A percentile compares a stretch with the other conserved stretches of the same genome.
Evolutionary conservation across 1,140 invertebrate genomes (phyloP).

Genomic region (Pogonognathellus flavescens): DNA sequence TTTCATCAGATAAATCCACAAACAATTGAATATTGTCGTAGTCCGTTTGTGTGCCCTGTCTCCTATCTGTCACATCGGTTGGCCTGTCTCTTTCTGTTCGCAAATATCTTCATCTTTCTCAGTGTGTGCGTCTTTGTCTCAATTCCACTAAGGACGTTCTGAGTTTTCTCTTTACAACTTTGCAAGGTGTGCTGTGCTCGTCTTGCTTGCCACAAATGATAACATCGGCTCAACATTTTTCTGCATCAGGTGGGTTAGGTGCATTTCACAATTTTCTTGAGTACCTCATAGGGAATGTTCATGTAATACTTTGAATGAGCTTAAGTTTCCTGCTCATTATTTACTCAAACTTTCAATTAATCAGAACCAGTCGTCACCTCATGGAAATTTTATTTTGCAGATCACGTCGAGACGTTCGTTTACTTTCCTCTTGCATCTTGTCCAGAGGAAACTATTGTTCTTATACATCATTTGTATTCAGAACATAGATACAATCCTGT

Average conservation of each 20-base stretch:
- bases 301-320: neutral
- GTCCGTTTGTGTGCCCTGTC: neutral
- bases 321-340: neutral
- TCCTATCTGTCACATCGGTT: neutral
- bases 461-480: constrained; percentile 58
- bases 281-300: neutral
- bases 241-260: constrained; percentile 29
- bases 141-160: neutral
- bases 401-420: constrained; percentile 8
- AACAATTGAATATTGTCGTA: constrained; percentile 5
- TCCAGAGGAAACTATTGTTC: constrained; percentile 52
- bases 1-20: constrained; percentile 8
- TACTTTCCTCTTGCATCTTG: constrained; percentile 6
- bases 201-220: constrained; percentile 35
- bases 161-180: constrained; percentile 15
- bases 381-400: neutral
- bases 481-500: constrained; percentile 60
- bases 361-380: neutral
- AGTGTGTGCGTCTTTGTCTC: neutral
- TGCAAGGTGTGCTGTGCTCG: constrained; percentile 1
- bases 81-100: too few relatives aligned
- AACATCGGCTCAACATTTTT: constrained; percentile 43
- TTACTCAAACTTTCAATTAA: neutral
- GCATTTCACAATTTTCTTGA: neutral
- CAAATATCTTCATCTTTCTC: neutral